phyloP scores from a whole-genome alignment of 2,113 vertebrate genomes.

The Syrmaticus mikado region DNA sequence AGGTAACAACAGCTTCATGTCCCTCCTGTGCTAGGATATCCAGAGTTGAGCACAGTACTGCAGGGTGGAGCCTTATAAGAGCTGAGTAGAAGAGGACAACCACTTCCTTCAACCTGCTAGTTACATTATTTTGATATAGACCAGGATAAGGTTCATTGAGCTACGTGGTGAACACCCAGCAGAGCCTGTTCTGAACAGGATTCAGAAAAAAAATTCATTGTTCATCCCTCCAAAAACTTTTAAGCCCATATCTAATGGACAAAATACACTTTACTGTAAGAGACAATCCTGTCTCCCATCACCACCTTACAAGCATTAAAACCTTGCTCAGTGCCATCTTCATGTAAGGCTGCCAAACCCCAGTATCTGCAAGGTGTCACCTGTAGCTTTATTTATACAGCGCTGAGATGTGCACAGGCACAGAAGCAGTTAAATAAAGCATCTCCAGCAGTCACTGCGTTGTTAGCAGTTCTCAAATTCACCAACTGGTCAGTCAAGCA shows the following conservation, averaged over 20 bases:
- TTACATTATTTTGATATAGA: not conserved
- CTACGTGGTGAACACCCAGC: not conserved
- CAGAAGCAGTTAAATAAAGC: constrained; percentile 42
- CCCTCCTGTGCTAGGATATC: not conserved
- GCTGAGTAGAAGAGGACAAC: not conserved
- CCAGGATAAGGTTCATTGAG: not conserved
- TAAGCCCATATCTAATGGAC: not conserved
- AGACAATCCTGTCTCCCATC: not conserved
- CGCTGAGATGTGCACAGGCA: constrained; percentile 31
- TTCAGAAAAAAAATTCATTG: not conserved
- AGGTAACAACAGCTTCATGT: not conserved
- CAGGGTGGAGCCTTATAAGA: not conserved
- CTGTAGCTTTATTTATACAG: constrained; percentile 64
- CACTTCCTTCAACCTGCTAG: not conserved
- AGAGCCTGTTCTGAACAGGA: not conserved
- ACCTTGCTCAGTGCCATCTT: not conserved
- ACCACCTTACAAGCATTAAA: not conserved
- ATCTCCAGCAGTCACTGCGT: not conserved
- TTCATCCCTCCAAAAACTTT: not conserved
- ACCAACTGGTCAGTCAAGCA: constrained; percentile 3
- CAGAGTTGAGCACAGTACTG: not conserved
- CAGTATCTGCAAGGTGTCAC: constrained; percentile 61
- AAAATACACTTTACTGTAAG: not conserved
- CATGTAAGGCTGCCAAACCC: constrained; percentile 34
- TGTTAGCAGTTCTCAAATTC: constrained; percentile 1